Base-by-base conservation (phyloP, 2,888 invertebrate genomes). In the Erebia epiphron region DNA sequence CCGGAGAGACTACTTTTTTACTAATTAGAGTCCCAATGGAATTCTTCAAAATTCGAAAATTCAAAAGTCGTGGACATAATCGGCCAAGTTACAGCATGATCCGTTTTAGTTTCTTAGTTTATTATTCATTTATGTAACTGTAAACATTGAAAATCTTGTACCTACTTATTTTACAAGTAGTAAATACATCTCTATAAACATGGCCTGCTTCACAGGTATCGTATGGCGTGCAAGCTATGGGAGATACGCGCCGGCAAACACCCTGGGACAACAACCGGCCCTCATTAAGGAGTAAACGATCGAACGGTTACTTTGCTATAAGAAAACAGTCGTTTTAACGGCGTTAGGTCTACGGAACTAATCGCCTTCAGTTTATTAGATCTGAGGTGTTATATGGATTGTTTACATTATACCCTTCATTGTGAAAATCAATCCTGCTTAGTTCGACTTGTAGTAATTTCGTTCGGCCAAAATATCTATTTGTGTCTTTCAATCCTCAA, bases 201-300 rank as follows among this genome's bases (percentile, higher is more conserved):
- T 26, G 26, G 56, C 81, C 80, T 82, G 79, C 81, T 80, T 72
- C 57, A 72, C 79, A 71, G 57, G 61, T 65, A 63, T 57, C 52
- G 65, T 49, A 43, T 72, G 49, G 68, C 75, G 62, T 70, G 73
- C 69, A 70, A 75, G 73, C 73, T 72, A 78, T 79, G 81, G 79
- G 81, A 86, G 85, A 86, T 86, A 88, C 82, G 83, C 81, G 82
- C 80, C 72, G 74, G 85, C 80, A 89, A 87, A 89, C 87, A 88
- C 77, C 86, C 79, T 83, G 83, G 83, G 86, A 86, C 80, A 84
- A 86, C 85, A 85, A 76, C 78, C 81, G 79, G 81, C 85, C 82
- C 83, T 89, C 85, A 88, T 90, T 90, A 90, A 83, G 83, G 83
- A 82, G 77, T 88, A 88, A 90, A 85, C 83, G 85, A 87, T 88